phyloP scores from a whole-genome alignment of 2,113 vertebrate species.

The Podarcis raffonei region DNA sequence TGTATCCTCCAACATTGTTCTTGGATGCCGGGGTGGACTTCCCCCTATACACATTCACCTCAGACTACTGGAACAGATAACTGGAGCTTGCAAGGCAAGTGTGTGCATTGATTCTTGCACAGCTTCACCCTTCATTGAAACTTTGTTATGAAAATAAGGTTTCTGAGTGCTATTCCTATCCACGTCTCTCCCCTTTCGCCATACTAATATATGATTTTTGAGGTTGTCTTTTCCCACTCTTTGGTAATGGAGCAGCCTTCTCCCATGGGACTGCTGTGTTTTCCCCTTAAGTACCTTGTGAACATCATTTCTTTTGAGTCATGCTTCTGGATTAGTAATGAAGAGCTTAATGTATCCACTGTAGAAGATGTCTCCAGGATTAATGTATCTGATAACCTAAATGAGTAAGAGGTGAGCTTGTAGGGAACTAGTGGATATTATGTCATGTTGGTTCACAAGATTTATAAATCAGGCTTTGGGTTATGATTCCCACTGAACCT shows the following conservation, averaged over 20 bases:
- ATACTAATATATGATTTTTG: background rate
- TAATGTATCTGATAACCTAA: background rate
- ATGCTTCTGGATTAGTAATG: background rate
- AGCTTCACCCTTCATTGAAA: background rate
- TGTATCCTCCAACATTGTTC: background rate
- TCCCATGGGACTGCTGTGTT: background rate
- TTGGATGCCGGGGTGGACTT: background rate
- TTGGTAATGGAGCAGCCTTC: background rate
- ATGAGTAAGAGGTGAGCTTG: background rate
- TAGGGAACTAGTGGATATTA: background rate
- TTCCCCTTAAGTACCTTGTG: background rate
- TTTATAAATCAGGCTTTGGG: background rate
- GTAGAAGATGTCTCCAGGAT: background rate
- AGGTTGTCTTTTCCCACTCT: background rate
- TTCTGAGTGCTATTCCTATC: background rate
- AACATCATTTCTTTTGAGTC: background rate
- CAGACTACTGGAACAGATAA: background rate
- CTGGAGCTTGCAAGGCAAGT: background rate
- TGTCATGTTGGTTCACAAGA: background rate
- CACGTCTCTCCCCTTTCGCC: background rate
- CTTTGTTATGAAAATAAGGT: background rate
- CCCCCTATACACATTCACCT: background rate
- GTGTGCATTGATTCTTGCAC: background rate
- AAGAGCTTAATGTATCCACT: background rate
- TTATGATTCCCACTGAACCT: background rate